These are phyloP conservation scores for Thaleichthys pacificus DNA, from an alignment of 2,797 vertebrate species.

Conservation along the genomic window DNA sequence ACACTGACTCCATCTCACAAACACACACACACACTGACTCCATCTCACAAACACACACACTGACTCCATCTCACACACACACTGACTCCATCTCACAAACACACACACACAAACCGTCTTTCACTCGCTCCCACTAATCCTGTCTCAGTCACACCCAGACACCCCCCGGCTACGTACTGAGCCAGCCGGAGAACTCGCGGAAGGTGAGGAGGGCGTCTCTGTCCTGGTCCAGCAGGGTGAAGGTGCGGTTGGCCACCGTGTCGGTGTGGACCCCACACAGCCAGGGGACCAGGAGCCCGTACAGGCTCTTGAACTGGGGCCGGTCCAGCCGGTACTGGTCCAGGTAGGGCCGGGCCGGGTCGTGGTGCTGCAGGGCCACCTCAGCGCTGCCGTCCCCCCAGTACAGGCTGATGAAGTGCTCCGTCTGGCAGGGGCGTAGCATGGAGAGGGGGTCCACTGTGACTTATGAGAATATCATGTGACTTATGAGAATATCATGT, in stretches of 20 bases:
- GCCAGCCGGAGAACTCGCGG: conserved; percentile 81
- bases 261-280: conserved; percentile 78
- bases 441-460: not conserved
- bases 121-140: not conserved
- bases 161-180: conserved; percentile 71
- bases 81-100: too few relatives aligned
- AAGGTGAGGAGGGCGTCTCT: conserved; percentile 83
- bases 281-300: conserved; percentile 85
- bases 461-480: too few relatives aligned
- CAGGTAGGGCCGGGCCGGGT: conserved; percentile 76
- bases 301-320: conserved; percentile 86
- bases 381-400: conserved; percentile 77
- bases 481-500: too few relatives aligned
- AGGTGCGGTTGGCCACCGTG: conserved; percentile 82
- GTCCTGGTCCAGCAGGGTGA: conserved; percentile 87
- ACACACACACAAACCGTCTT: not conserved
- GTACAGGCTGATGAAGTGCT: conserved; percentile 90
- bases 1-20: not conserved
- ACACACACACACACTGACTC: not conserved
- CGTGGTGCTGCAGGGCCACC: conserved; percentile 61
- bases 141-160: not conserved
- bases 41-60: not conserved
- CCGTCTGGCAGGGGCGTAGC: conserved; percentile 71
- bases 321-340: conserved; percentile 90
- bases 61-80: not conserved